Percentiles rank a stretch among this genome's conserved stretches.
Evolutionary conservation across 2,888 invertebrate genomes (phyloP).

Genomic region (Dilophus febrilis): DNA sequence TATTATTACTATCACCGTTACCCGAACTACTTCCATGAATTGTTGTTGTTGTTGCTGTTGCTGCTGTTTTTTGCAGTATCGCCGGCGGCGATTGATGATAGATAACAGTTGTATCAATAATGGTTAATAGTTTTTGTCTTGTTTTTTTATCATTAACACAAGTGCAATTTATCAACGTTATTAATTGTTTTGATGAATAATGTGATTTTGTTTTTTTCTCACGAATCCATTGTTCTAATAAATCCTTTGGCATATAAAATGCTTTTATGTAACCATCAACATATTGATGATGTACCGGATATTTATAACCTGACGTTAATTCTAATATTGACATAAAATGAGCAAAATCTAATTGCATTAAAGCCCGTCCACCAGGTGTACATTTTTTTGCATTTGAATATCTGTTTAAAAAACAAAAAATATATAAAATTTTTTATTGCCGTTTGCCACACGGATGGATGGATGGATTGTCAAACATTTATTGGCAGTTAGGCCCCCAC

Average conservation of each 20-base stretch:
- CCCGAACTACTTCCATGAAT: too few species aligned
- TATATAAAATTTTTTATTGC: constrained; percentile 1
- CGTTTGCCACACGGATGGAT: too few species aligned
- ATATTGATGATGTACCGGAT: constrained; percentile 73
- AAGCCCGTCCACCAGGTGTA: constrained; percentile 84
- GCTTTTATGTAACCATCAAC: constrained; percentile 94
- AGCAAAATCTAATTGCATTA: constrained; percentile 96
- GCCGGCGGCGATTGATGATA: too few species aligned
- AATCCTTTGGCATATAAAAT: constrained; percentile 79
- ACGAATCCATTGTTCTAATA: constrained; percentile 75
- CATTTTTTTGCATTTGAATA: constrained; percentile 85
- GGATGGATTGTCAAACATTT: too few species aligned
- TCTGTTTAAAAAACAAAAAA: constrained; percentile 21
- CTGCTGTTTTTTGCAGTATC: too few species aligned
- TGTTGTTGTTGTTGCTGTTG: too few species aligned
- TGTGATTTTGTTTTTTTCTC: constrained; percentile 72
- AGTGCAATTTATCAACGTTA: constrained; percentile 66
- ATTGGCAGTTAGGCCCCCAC: too few species aligned
- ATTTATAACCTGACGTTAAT: constrained; percentile 64
- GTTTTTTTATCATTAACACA: constrained; percentile 79
- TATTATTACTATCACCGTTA: too few species aligned
- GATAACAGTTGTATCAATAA: constrained; percentile 38
- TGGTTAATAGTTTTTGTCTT: constrained; percentile 54
- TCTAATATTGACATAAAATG: constrained; percentile 85
- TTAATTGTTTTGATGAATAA: constrained; percentile 76